A percentile compares a stretch with the other conserved stretches of the same genome.
Conservation (phyloP, 1,140 invertebrate species). For the Aphelenchoides fujianensis region DNA sequence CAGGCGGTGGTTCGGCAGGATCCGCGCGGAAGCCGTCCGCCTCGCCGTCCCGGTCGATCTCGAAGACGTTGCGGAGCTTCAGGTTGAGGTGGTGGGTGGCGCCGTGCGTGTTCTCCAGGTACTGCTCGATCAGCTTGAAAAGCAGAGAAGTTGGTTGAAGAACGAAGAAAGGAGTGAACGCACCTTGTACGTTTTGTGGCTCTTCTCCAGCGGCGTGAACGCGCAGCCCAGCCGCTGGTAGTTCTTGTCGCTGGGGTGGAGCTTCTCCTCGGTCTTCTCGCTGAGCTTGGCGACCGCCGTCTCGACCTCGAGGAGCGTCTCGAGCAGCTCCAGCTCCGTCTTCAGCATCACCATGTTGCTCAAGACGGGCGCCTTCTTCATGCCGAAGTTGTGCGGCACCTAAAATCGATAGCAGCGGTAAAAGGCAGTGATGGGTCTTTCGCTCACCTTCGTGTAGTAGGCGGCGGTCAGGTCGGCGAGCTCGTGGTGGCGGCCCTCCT, state of each 20-base stretch:
- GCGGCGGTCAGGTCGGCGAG: neutral
- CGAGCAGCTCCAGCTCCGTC: neutral
- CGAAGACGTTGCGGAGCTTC: constrained; percentile 25
- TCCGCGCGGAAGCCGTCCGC: constrained; percentile 74
- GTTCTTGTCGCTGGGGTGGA: neutral
- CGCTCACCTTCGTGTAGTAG: neutral
- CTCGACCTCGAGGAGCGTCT: neutral
- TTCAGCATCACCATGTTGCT: neutral
- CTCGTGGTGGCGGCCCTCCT: neutral
- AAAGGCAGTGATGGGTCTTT: no score
- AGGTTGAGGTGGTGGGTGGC: neutral
- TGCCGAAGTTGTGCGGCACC: constrained; percentile 10
- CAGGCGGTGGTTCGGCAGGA: constrained; percentile 74
- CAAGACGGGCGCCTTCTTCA: neutral
- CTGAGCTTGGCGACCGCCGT: neutral
- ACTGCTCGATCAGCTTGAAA: neutral
- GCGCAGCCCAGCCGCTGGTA: neutral
- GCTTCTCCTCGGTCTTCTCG: neutral
- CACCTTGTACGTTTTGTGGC: constrained; percentile 1
- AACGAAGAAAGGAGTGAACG: neutral
- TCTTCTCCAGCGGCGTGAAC: neutral
- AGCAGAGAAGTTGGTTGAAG: no score
- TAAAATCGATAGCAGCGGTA: neutral
- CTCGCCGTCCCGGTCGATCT: constrained; percentile 75
- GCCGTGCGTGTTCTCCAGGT: neutral